These are phyloP conservation scores for Psophia crepitans DNA, from an alignment of 2,113 vertebrate species.

Conservation along the genomic window DNA sequence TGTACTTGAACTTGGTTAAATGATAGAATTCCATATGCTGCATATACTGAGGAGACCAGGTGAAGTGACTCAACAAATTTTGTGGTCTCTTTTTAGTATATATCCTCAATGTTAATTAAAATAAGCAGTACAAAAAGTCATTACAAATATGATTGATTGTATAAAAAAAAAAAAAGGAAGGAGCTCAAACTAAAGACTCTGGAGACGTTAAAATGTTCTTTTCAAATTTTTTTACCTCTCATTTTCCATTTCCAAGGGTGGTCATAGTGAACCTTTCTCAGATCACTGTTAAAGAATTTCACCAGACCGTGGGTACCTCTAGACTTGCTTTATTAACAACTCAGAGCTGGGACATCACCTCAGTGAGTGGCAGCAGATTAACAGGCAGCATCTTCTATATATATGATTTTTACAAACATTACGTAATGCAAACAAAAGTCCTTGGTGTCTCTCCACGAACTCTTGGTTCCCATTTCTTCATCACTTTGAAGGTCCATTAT, in stretches of 20 bases:
- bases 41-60: neutral
- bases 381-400: no score
- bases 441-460: no score
- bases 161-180: neutral
- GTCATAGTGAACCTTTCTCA: neutral
- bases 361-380: no score
- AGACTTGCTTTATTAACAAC: no score
- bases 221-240: neutral
- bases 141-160: neutral
- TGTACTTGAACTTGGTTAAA: neutral
- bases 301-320: no score
- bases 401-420: no score
- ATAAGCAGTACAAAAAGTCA: neutral
- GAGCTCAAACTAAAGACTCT: neutral
- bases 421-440: no score
- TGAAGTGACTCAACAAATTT: neutral
- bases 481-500: no score
- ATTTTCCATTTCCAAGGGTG: neutral
- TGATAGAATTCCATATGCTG: neutral
- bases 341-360: no score
- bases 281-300: no score
- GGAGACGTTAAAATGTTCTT: neutral
- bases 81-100: neutral
- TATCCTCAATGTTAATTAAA: neutral
- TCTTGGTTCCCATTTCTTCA: no score